Conservation (phyloP, 2,888 invertebrate genomes). For the Calliopum simillimum region DNA sequence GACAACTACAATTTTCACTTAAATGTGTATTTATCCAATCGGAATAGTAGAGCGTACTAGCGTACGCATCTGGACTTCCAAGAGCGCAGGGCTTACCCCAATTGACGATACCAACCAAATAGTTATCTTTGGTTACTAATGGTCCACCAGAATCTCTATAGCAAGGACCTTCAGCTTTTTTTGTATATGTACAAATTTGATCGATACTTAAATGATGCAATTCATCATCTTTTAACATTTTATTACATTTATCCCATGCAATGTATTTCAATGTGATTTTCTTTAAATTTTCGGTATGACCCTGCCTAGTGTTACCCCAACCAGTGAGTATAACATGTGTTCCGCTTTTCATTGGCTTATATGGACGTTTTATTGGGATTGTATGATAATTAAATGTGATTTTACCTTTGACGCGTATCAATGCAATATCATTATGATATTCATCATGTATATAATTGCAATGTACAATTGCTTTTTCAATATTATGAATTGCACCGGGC, state of each 20-base stretch:
- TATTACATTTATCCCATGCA: conserved; percentile 65
- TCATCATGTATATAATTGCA: conserved; percentile 56
- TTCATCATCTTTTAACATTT: conserved; percentile 55
- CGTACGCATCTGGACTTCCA: conserved; percentile 61
- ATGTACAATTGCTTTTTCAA: conserved; percentile 53
- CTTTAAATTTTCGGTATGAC: conserved; percentile 70
- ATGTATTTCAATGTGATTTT: conserved; percentile 70
- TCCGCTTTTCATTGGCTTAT: conserved; percentile 59
- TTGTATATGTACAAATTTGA: conserved; percentile 71
- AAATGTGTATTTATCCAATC: too few relatives aligned
- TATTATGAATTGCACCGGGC: conserved; percentile 51
- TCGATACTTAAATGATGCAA: conserved; percentile 62
- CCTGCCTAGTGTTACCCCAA: conserved; percentile 73
- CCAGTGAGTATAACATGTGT: conserved; percentile 71
- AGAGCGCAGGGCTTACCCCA: conserved; percentile 62
- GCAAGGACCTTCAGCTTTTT: conserved; percentile 68
- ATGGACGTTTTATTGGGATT: conserved; percentile 70
- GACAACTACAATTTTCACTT: too few relatives aligned
- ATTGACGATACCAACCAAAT: conserved; percentile 59
- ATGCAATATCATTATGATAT: conserved; percentile 74
- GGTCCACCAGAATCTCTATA: conserved; percentile 62
- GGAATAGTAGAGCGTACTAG: conserved; percentile 43
- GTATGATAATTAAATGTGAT: conserved; percentile 70
- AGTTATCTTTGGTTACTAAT: conserved; percentile 49
- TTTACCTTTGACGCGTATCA: conserved; percentile 71